Conservation (phyloP, 30 jellyfish, hydroid and myxozoan species). For the Turritopsis dohrnii region DNA sequence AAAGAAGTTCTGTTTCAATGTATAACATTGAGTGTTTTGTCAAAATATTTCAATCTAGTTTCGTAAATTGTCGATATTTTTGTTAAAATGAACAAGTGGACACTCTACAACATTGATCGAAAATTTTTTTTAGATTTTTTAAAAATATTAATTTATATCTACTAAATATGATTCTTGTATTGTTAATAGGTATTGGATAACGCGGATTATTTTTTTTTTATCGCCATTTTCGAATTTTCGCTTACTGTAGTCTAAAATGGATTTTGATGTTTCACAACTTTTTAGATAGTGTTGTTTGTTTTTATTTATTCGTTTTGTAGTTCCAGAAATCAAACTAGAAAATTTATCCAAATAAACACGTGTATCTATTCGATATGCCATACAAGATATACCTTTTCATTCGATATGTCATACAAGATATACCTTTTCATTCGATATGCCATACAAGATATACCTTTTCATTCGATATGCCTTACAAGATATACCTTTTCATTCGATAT, state of each 20-base stretch:
- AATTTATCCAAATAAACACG: background rate
- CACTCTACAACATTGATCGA: background rate
- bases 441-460: too few species aligned
- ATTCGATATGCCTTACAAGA: too few species aligned
- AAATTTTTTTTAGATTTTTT: too few species aligned
- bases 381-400: background rate
- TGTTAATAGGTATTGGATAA: background rate
- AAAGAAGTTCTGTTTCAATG: slow-evolving; percentile 56
- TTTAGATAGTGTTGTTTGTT: background rate
- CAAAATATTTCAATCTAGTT: background rate
- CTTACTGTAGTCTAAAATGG: background rate
- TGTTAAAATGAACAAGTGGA: background rate
- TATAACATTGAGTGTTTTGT: slow-evolving; percentile 11
- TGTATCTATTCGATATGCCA: background rate
- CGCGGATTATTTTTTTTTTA: background rate
- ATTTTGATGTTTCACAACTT: background rate
- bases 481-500: too few species aligned
- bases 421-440: too few species aligned
- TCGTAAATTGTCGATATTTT: background rate
- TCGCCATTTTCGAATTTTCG: background rate
- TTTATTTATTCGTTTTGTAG: background rate
- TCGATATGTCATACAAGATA: background rate
- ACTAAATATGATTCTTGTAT: background rate
- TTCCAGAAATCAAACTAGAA: background rate
- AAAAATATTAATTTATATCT: background rate